These are phyloP conservation scores for Gobius niger DNA, from an alignment of 2,113 vertebrate species.

Conservation along the genomic window DNA sequence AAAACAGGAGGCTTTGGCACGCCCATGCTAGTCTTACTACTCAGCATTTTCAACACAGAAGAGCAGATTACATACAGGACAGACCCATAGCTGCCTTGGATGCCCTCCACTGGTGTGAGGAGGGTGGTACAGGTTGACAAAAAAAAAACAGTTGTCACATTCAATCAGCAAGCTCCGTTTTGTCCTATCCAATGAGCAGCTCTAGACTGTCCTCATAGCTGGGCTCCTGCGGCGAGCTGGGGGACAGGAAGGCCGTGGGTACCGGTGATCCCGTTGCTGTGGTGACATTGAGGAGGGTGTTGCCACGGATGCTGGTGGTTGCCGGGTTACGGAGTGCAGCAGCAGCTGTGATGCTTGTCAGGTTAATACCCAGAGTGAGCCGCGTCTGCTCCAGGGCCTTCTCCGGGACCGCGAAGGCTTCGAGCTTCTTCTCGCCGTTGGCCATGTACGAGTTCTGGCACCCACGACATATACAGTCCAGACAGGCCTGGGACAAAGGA, in stretches of 20 bases:
- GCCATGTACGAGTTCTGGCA: slow-evolving; percentile 99
- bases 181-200: slow-evolving; percentile 83
- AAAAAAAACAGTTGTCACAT: slow-evolving; percentile 59
- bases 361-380: slow-evolving; percentile 97
- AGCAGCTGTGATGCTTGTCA: slow-evolving; percentile 95
- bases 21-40: slow-evolving; percentile 77
- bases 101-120: slow-evolving; percentile 29
- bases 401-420: slow-evolving; percentile 98
- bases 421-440: slow-evolving; percentile 98
- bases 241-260: slow-evolving; percentile 88
- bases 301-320: slow-evolving; percentile 65
- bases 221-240: slow-evolving; percentile 90
- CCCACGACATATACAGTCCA: slow-evolving; percentile 98
- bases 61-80: slow-evolving; percentile 71
- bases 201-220: slow-evolving; percentile 95
- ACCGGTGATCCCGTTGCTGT: slow-evolving; percentile 84
- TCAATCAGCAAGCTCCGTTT: slow-evolving; percentile 56
- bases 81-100: slow-evolving; percentile 70
- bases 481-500: slow-evolving; percentile 79
- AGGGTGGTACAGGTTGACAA: slow-evolving; percentile 44
- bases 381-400: slow-evolving; percentile 98
- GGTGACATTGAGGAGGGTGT: slow-evolving; percentile 72
- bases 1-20: slow-evolving; percentile 74
- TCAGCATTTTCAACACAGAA: slow-evolving; percentile 73
- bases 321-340: slow-evolving; percentile 80